These are phyloP conservation scores for Punctoribates punctum DNA, from an alignment of 2,888 invertebrate genomes.

Conservation along the genomic window DNA sequence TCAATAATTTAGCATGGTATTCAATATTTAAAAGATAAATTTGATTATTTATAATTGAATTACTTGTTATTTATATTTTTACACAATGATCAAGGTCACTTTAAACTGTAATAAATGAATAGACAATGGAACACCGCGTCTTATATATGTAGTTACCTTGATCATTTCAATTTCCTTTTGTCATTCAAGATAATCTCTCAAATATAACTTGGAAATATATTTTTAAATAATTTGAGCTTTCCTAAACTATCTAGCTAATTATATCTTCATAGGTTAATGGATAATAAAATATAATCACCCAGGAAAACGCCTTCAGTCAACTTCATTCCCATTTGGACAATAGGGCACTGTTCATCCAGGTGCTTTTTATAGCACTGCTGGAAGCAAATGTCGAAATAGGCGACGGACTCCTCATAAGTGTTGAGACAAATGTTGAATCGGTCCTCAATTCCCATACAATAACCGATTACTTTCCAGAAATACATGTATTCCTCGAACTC, in stretches of 20 bases:
- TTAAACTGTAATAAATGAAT: too few species aligned
- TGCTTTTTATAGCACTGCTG: constrained; percentile 42
- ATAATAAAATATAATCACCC: background rate
- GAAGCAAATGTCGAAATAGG: constrained; percentile 42
- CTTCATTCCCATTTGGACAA: constrained; percentile 38
- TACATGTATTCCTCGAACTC: constrained; percentile 74
- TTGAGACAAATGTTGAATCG: constrained; percentile 46
- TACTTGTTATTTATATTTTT: too few species aligned
- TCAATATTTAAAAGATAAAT: too few species aligned
- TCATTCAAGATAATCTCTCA: too few species aligned
- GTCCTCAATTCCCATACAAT: constrained; percentile 76
- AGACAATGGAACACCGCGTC: too few species aligned
- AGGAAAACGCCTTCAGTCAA: constrained; percentile 43
- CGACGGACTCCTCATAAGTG: constrained; percentile 43
- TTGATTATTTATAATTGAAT: too few species aligned
- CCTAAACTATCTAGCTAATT: too few species aligned
- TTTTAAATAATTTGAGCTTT: too few species aligned
- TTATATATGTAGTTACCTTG: too few species aligned
- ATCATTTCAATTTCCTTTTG: too few species aligned
- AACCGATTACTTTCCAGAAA: constrained; percentile 77
- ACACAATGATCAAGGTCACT: too few species aligned
- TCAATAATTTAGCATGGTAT: background rate
- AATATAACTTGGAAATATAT: too few species aligned
- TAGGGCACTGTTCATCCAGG: constrained; percentile 33
- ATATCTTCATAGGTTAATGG: background rate